Percentiles rank a stretch among this genome's conserved stretches.
These are phyloP conservation scores for Stenurella melanura DNA, from an alignment of 2,888 invertebrate genomes.

Conservation along the genomic window DNA sequence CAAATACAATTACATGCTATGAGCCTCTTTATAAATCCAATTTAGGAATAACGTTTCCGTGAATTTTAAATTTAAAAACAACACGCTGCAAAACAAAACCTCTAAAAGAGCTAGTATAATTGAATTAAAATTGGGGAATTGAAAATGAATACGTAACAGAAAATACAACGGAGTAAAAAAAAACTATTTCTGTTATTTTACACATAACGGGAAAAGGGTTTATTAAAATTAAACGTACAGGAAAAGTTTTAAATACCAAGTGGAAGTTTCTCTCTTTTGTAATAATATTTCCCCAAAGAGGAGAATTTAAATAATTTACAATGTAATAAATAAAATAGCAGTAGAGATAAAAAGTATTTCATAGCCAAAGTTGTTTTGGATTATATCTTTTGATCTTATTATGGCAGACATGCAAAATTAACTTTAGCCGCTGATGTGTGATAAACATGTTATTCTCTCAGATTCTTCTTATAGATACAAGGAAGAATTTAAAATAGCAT, in stretches of 20 bases:
- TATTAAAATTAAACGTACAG: not conserved
- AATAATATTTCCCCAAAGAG: not conserved
- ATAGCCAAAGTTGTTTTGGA: not conserved
- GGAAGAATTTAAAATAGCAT: not conserved
- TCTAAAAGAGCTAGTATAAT: not conserved
- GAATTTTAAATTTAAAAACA: not conserved
- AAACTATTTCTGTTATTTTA: not conserved
- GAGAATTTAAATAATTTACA: not conserved
- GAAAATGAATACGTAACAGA: slow-evolving; percentile 3
- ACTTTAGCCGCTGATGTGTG: not conserved
- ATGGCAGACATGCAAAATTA: not conserved
- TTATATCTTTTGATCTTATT: not conserved
- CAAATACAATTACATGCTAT: not conserved
- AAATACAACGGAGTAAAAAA: not conserved
- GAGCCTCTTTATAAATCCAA: slow-evolving; percentile 3
- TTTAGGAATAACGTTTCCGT: not conserved
- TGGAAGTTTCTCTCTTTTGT: not conserved
- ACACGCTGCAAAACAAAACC: not conserved
- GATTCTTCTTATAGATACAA: not conserved
- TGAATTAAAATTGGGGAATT: not conserved
- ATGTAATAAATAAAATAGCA: not conserved
- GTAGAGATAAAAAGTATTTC: not conserved
- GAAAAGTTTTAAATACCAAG: not conserved
- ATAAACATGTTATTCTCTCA: not conserved
- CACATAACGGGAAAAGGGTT: not conserved